Evolutionary conservation across 2,888 invertebrate genomes (phyloP).

Genomic region (Ectemnius cavifrons): DNA sequence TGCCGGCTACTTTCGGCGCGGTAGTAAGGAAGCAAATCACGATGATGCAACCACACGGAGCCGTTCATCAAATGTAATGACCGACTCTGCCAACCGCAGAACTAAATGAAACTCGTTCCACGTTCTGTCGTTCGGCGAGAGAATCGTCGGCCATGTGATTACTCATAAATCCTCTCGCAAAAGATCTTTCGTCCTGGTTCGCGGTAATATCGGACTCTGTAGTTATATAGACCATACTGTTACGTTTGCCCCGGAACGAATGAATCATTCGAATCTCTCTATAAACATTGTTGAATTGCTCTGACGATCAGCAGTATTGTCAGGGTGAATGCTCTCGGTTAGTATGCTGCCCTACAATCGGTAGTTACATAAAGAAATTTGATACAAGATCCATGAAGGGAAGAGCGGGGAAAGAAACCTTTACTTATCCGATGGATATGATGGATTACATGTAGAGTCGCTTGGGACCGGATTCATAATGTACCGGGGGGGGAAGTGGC

Average conservation of each 20-base stretch:
- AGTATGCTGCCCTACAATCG: neutral
- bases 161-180: constrained; percentile 14
- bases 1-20: constrained; percentile 4
- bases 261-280: neutral
- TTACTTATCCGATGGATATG: constrained; percentile 5
- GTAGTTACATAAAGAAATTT: constrained; percentile 12
- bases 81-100: constrained; percentile 32
- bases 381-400: constrained; percentile 12
- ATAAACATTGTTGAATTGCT: no score
- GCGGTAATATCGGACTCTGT: constrained; percentile 6
- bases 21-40: constrained; percentile 16
- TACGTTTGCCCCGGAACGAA: neutral
- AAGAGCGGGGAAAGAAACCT: constrained; percentile 8
- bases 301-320: no score
- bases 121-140: constrained; percentile 22
- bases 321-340: neutral
- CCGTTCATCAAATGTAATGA: constrained; percentile 64
- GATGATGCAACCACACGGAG: constrained; percentile 61
- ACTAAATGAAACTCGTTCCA: constrained; percentile 49
- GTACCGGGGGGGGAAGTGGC: neutral
- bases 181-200: constrained; percentile 6
- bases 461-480: neutral
- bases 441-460: constrained; percentile 32
- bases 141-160: constrained; percentile 14
- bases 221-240: neutral